Evolutionary conservation across 2,797 vertebrate genomes (phyloP).

Genomic region (Macropodus opercularis): DNA sequence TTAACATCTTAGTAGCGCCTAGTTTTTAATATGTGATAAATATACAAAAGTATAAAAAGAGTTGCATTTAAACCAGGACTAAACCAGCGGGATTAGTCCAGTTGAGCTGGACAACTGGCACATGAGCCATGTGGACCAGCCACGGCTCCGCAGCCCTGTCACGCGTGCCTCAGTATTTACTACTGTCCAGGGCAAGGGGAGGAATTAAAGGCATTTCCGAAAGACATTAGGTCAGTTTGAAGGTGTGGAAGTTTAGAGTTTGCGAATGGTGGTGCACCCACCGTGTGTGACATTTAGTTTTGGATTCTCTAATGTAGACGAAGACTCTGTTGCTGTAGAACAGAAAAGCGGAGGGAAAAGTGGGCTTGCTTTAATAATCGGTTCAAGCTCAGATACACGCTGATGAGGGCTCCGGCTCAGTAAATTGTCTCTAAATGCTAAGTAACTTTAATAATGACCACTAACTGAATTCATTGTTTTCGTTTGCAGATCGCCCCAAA

Average conservation of each 20-base stretch:
- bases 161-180: background rate
- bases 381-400: background rate
- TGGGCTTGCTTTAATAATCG: conserved; percentile 9
- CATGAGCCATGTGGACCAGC: too few species aligned
- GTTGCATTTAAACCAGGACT: too few species aligned
- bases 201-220: background rate
- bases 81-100: too few species aligned
- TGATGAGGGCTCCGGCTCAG: conserved; percentile 7
- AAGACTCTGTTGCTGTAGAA: background rate
- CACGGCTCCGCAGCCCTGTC: too few species aligned
- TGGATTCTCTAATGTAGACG: too few species aligned
- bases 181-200: background rate
- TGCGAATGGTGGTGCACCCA: background rate
- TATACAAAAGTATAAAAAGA: too few species aligned
- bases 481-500: conserved; percentile 88
- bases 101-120: too few species aligned
- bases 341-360: background rate
- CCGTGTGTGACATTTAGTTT: too few species aligned
- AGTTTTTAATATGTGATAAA: too few species aligned
- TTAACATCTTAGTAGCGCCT: too few species aligned
- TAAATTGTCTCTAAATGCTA: background rate
- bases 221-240: background rate
- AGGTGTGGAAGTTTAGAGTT: background rate
- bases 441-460: background rate
- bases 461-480: background rate